These are phyloP conservation scores for Noctuana brunneofusca DNA, from an alignment of 2,888 invertebrate species.

Conservation along the genomic window DNA sequence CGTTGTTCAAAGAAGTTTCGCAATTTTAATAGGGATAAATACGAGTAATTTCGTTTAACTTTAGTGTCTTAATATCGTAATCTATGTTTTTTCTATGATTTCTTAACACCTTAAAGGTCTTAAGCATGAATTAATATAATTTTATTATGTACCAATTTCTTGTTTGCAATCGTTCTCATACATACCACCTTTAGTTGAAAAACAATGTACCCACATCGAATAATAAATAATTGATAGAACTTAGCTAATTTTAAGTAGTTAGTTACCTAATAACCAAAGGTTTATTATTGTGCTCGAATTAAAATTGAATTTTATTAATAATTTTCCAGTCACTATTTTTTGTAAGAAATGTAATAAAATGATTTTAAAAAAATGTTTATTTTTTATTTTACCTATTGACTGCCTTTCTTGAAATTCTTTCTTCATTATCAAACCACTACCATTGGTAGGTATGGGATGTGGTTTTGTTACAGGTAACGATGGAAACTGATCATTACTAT, in stretches of 20 bases:
- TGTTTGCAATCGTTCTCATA: background rate
- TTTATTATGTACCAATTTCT: background rate
- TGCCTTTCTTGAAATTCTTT: no score
- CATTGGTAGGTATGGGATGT: no score
- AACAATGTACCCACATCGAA: conserved; percentile 26
- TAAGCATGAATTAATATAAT: background rate
- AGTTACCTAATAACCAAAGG: conserved; percentile 80
- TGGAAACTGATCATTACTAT: no score
- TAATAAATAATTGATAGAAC: conserved; percentile 38
- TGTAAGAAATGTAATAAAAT: conserved; percentile 42
- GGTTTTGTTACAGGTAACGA: no score
- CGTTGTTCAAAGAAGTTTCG: background rate
- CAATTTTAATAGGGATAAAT: background rate
- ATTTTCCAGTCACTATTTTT: conserved; percentile 64
- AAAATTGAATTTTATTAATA: conserved; percentile 46
- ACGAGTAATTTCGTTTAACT: background rate
- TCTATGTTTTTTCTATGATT: no score
- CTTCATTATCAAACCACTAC: no score
- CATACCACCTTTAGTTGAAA: background rate
- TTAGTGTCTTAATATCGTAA: background rate
- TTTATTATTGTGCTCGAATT: conserved; percentile 51
- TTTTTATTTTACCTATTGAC: conserved; percentile 1
- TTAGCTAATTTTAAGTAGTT: conserved; percentile 42
- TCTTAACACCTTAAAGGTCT: background rate
- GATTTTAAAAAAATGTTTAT: background rate